These are phyloP conservation scores for Amiota mariae DNA, from an alignment of 2,888 invertebrate genomes.

Conservation along the genomic window DNA sequence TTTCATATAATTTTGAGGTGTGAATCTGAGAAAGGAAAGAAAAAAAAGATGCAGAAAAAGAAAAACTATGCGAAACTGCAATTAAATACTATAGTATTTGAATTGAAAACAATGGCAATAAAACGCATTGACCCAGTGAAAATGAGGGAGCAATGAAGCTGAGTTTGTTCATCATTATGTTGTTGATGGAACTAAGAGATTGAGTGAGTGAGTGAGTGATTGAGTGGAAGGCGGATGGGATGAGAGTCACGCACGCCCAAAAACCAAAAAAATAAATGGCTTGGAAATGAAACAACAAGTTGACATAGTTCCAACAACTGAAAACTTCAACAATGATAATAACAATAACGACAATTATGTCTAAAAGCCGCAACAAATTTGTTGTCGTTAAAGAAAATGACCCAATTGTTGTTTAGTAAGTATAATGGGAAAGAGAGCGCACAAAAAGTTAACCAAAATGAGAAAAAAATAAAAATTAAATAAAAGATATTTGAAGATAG, in stretches of 20 bases:
- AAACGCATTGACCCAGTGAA: constrained; percentile 10
- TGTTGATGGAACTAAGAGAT: neutral
- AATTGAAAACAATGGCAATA: constrained; percentile 16
- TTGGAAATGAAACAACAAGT: neutral
- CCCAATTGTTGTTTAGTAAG: neutral
- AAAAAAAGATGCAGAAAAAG: neutral
- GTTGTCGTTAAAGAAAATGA: constrained; percentile 2
- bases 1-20: constrained; percentile 11
- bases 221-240: neutral
- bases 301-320: constrained; percentile 6
- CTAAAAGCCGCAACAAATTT: constrained; percentile 17
- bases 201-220: neutral
- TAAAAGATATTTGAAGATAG: too few species aligned
- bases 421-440: too few species aligned
- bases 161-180: too few species aligned
- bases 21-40: constrained; percentile 5
- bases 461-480: too few species aligned
- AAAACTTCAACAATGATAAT: neutral
- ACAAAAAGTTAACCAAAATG: constrained; percentile 7
- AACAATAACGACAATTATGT: neutral
- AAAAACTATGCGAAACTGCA: neutral
- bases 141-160: too few species aligned
- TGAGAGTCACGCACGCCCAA: neutral
- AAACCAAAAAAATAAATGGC: neutral
- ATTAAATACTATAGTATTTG: neutral